A percentile compares a stretch with the other conserved stretches of the same genome.
Evolutionary conservation across 1,140 invertebrate species (phyloP).

Genomic region (Diorhabda elongata): DNA sequence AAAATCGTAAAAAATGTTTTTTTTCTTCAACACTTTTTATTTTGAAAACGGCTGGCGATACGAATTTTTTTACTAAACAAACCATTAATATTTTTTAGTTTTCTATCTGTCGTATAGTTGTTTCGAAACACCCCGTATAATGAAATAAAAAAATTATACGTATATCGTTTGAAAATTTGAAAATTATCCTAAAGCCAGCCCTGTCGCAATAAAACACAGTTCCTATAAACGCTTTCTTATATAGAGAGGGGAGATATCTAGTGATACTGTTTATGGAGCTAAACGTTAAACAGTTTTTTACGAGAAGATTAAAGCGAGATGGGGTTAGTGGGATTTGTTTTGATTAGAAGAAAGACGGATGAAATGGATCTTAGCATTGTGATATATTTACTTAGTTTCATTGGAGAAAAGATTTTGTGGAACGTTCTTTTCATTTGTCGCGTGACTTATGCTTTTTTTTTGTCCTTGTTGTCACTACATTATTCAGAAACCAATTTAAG

Average conservation of each 20-base stretch:
- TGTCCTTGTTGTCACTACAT: constrained; percentile 10
- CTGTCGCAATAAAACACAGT: constrained; percentile 23
- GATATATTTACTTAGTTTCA: constrained; percentile 32
- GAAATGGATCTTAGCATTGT: constrained; percentile 29
- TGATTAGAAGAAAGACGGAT: constrained; percentile 39
- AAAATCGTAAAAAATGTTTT: no score
- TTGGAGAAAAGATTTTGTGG: constrained; percentile 26
- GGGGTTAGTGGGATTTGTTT: constrained; percentile 45
- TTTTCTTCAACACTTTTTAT: no score
- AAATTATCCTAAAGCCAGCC: background rate
- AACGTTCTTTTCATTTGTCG: constrained; percentile 29
- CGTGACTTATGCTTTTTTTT: constrained; percentile 7
- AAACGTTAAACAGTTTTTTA: constrained; percentile 47
- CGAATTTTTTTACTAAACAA: no score
- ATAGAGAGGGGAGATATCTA: constrained; percentile 37
- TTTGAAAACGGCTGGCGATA: no score
- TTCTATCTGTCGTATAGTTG: no score
- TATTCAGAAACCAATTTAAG: constrained; percentile 18
- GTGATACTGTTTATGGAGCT: constrained; percentile 46
- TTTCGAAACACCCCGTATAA: no score
- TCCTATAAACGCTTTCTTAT: constrained; percentile 37
- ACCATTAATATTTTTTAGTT: no score
- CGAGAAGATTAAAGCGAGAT: constrained; percentile 43
- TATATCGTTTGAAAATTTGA: no score
- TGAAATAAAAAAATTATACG: no score